Evolutionary conservation across 2,113 vertebrate genomes (phyloP), one percentile per base, ranked within the genome.

Genomic region (Pomatostomus ruficeps): DNA sequence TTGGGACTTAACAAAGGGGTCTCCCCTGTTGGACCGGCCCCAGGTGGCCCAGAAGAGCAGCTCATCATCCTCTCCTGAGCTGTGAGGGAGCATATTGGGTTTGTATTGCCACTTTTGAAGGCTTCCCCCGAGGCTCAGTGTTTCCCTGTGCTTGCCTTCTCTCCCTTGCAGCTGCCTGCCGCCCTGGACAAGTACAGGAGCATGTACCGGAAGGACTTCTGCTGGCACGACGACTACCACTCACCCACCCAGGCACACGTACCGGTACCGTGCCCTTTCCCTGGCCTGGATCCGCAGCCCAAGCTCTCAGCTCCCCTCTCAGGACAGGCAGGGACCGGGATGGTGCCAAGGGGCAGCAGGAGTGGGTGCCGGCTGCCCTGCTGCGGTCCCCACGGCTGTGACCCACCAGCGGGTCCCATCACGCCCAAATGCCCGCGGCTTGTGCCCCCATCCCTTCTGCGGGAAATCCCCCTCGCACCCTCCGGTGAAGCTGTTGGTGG

Each of bases 111-210:
- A 0, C 25, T 33, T 82, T 18, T 33, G 42, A 91, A 83, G 35
- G 14, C 26, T 91, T 91, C 4, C 10, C 14, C 10, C 9, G 46
- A 40, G 45, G 7, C n/a, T 52, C 10, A 68, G 20, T 1, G 36
- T 15, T 49, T 40, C 5, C 14, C 20, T 18, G 14, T 36, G 7
- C 70, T 67, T 52, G 22, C 28, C 17, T 43, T 14, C 57, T 83
- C 40, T 68, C 14, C 4, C 61, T 42, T 82, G 25, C 76, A 98
- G 98, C 68, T 25, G 5, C 59, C 76, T 4, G 66, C 95, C 16
- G 77, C 96, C 2, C 74, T 38, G 21, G 95, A 87, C 42, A 93
- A 45, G 48, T 98, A 98, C 68, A 78, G 54, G 67, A 97, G 90
- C 63, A 68, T 29, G 0, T 97, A 98, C 46, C 90, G 38, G 78